These are phyloP conservation scores for Drosophila acutilabella DNA, from an alignment of 2,888 invertebrate genomes.

Conservation along the genomic window DNA sequence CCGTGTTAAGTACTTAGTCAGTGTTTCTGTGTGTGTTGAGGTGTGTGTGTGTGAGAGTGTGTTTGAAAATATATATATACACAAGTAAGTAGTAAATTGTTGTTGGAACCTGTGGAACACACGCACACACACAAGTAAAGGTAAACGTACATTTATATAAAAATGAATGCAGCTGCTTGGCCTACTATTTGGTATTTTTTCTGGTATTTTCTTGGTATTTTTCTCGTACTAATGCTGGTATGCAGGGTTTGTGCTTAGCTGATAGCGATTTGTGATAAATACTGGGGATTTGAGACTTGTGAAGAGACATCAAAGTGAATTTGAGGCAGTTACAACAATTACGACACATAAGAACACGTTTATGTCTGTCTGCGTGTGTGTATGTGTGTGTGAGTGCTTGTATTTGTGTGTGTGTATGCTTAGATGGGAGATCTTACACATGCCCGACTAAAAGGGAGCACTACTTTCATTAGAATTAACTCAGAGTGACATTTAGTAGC, in stretches of 20 bases:
- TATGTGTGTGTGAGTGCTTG: constrained; percentile 17
- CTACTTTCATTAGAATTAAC: constrained; percentile 34
- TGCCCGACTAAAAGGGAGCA: constrained; percentile 55
- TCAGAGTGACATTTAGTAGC: constrained; percentile 41
- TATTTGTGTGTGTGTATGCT: constrained; percentile 42
- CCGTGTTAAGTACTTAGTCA: constrained; percentile 37
- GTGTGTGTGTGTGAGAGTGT: constrained; percentile 15
- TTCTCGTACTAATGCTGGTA: constrained; percentile 30
- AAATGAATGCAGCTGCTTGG: constrained; percentile 28
- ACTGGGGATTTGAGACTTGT: constrained; percentile 21
- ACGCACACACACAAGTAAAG: constrained; percentile 35
- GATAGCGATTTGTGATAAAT: constrained; percentile 42
- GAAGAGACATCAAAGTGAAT: constrained; percentile 48
- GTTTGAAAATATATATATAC: constrained; percentile 32
- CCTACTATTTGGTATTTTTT: constrained; percentile 24
- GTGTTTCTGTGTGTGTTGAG: constrained; percentile 28
- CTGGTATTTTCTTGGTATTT: constrained; percentile 34
- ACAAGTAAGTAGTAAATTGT: constrained; percentile 8
- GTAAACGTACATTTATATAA: constrained; percentile 35
- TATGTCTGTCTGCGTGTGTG: constrained; percentile 49
- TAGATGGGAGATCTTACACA: constrained; percentile 58
- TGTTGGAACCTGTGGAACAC: constrained; percentile 33
- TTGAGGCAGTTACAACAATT: constrained; percentile 37
- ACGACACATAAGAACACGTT: constrained; percentile 53
- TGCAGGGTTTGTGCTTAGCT: constrained; percentile 27